Conservation (phyloP, 2,113 vertebrate genomes). For the Pelecanoides urinatrix region DNA sequence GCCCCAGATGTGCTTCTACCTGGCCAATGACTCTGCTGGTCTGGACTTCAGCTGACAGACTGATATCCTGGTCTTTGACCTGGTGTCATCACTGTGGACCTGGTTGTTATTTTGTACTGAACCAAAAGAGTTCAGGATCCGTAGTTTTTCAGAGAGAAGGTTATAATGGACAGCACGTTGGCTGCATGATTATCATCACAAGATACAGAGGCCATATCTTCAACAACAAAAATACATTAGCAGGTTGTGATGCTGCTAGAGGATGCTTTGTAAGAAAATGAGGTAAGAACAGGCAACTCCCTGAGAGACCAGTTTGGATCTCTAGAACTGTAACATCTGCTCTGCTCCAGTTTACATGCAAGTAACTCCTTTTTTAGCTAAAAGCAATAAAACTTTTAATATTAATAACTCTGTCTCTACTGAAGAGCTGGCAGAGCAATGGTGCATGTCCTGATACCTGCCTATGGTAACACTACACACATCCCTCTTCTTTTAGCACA, state of each 20-base stretch:
- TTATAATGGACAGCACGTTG: rapidly evolving
- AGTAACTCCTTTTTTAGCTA: neutral
- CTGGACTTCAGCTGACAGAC: too few relatives aligned
- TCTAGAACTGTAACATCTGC: neutral
- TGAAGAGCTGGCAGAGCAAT: neutral
- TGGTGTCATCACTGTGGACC: rapidly evolving
- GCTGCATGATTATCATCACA: rapidly evolving
- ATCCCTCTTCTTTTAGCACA: neutral
- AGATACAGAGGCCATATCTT: neutral
- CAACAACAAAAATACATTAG: neutral
- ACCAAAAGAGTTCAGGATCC: neutral
- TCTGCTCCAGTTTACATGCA: neutral
- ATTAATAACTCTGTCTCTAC: neutral
- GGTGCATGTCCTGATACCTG: rapidly evolving
- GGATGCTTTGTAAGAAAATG: neutral
- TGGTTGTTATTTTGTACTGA: neutral
- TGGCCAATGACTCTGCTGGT: neutral
- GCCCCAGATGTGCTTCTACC: rapidly evolving
- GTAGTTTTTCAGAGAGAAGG: neutral
- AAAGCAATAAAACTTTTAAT: neutral
- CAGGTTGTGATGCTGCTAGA: rapidly evolving
- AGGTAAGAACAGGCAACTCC: neutral
- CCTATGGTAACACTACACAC: rapidly evolving
- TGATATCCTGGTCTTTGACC: neutral
- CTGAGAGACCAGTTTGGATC: rapidly evolving